phyloP scores from a whole-genome alignment of 2,888 invertebrate genomes.

The Idaea biselata region DNA sequence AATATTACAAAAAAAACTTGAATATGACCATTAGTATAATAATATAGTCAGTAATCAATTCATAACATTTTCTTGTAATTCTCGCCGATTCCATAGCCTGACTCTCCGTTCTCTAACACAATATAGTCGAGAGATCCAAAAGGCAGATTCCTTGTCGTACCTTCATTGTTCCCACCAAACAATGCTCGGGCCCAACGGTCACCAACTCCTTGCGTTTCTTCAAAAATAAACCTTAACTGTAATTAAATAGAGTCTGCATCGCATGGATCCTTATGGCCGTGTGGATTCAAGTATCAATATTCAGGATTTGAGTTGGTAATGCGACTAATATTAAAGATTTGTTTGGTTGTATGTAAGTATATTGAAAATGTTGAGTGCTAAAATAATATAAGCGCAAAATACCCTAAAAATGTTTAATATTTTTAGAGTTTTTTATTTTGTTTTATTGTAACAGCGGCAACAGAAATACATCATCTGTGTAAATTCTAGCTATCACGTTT shows the following conservation, averaged over 20 bases:
- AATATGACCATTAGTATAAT: too few relatives aligned
- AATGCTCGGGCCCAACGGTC: slow-evolving; percentile 44
- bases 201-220: slow-evolving; percentile 14
- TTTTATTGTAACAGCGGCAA: too few relatives aligned
- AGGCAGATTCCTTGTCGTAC: slow-evolving; percentile 57
- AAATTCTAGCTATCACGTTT: too few relatives aligned
- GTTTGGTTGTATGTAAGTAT: background rate
- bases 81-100: slow-evolving; percentile 31
- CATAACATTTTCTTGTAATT: background rate
- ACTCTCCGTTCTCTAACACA: slow-evolving; percentile 33
- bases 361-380: background rate
- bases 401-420: too few relatives aligned
- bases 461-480: too few relatives aligned
- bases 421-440: too few relatives aligned
- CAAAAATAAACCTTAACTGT: slow-evolving; percentile 12
- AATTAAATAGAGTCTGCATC: slow-evolving; percentile 12
- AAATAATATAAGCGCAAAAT: background rate
- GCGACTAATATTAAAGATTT: background rate
- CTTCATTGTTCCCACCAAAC: slow-evolving; percentile 57
- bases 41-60: background rate
- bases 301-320: background rate
- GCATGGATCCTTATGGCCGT: slow-evolving; percentile 2
- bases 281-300: slow-evolving; percentile 8
- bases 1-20: too few relatives aligned
- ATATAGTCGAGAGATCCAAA: slow-evolving; percentile 50